Conservation (phyloP, 2,888 invertebrate genomes). For the Gymnocheta viridis region DNA sequence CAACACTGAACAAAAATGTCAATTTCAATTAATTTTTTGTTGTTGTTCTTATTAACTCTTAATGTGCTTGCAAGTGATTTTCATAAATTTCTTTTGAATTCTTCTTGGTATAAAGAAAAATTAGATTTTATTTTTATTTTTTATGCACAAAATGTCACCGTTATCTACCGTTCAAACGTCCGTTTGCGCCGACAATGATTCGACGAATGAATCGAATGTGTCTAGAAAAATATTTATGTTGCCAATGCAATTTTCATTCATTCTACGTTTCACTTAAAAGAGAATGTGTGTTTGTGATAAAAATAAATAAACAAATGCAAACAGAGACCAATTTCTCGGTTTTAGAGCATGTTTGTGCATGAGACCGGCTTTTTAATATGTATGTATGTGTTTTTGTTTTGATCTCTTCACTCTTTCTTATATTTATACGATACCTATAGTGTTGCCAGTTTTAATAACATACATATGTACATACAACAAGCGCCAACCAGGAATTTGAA, state of each 20-base stretch:
- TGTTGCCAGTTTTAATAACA: background rate
- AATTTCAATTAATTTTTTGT: conserved; percentile 32
- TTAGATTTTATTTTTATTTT: background rate
- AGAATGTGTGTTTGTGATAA: conserved; percentile 36
- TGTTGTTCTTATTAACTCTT: conserved; percentile 19
- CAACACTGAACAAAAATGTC: conserved; percentile 42
- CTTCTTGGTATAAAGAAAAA: conserved; percentile 52
- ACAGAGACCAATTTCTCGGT: conserved; percentile 32
- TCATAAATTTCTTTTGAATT: conserved; percentile 45
- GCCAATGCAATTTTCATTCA: conserved; percentile 67
- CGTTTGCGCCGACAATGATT: conserved; percentile 78
- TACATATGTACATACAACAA: no score
- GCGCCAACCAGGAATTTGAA: no score
- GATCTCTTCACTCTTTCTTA: background rate
- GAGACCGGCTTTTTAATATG: conserved; percentile 72
- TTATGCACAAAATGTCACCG: conserved; percentile 36
- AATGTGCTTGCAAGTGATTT: conserved; percentile 38
- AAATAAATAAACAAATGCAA: conserved; percentile 45
- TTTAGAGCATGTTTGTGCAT: conserved; percentile 37
- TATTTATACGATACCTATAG: background rate
- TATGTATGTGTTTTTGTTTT: background rate
- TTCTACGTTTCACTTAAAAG: conserved; percentile 52
- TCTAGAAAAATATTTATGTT: conserved; percentile 67
- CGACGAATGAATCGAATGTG: conserved; percentile 71
- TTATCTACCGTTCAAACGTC: conserved; percentile 73